These are phyloP conservation scores for Polyodon spathula DNA, from an alignment of 2,113 vertebrate genomes.

Conservation along the genomic window DNA sequence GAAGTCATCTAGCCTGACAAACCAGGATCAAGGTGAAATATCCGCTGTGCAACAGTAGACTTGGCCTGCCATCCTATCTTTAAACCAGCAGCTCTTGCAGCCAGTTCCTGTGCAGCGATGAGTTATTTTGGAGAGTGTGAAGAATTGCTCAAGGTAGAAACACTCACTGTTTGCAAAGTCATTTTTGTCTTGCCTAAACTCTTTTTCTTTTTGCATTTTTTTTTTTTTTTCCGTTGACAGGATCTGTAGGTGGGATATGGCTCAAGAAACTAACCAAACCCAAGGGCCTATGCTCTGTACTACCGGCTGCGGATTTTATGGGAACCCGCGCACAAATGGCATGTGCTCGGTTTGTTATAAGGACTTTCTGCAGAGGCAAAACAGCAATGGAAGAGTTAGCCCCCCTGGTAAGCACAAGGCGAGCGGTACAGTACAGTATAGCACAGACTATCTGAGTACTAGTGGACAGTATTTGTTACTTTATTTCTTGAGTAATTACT, in stretches of 20 bases:
- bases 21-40: neutral
- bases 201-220: neutral
- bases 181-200: too few relatives aligned
- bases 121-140: too few relatives aligned
- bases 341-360: constrained; percentile 86
- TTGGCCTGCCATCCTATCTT: neutral
- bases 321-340: constrained; percentile 75
- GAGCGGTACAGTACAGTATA: too few relatives aligned
- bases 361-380: constrained; percentile 78
- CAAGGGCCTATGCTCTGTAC: constrained; percentile 79
- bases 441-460: neutral
- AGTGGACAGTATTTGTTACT: neutral
- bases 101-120: neutral
- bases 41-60: neutral
- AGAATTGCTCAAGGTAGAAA: too few relatives aligned
- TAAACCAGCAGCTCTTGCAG: neutral
- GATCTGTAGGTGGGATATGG: constrained; percentile 61
- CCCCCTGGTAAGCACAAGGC: constrained; percentile 66
- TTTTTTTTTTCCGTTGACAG: neutral
- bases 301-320: constrained; percentile 81
- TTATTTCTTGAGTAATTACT: too few relatives aligned
- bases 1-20: neutral
- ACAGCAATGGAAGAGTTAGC: constrained; percentile 68
- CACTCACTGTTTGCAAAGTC: too few relatives aligned
- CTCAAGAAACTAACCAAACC: constrained; percentile 83